phyloP scores from a whole-genome alignment of 2,888 invertebrate genomes.

The Operophtera brumata region DNA sequence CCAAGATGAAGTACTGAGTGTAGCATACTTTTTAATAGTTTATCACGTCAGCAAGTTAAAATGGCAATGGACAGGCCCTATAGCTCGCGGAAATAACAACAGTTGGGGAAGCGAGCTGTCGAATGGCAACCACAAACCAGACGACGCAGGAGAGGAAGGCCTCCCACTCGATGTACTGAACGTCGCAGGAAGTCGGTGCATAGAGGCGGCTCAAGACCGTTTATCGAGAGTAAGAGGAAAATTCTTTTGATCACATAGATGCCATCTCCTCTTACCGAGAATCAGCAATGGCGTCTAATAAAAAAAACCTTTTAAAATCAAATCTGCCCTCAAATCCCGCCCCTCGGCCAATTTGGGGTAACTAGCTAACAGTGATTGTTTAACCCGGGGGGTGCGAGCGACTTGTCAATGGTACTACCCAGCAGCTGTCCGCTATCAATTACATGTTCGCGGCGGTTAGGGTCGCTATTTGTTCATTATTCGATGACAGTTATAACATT shows the following conservation, averaged over 20 bases:
- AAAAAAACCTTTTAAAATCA: slow-evolving; percentile 36
- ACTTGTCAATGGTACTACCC: slow-evolving; percentile 59
- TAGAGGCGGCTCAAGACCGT: too few relatives aligned
- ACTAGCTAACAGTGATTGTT: slow-evolving; percentile 49
- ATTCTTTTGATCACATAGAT: not conserved
- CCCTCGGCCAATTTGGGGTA: slow-evolving; percentile 53
- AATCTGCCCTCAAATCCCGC: slow-evolving; percentile 56
- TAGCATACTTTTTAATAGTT: too few relatives aligned
- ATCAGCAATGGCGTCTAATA: slow-evolving; percentile 21
- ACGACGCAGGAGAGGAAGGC: too few relatives aligned
- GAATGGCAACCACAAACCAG: too few relatives aligned
- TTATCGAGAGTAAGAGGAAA: too few relatives aligned
- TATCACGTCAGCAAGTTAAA: too few relatives aligned
- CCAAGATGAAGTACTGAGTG: too few relatives aligned
- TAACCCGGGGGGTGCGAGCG: slow-evolving; percentile 56
- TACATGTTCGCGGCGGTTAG: slow-evolving; percentile 75
- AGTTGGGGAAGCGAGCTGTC: too few relatives aligned
- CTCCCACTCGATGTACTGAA: too few relatives aligned
- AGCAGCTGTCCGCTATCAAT: slow-evolving; percentile 70
- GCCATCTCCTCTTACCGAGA: not conserved
- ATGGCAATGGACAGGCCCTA: too few relatives aligned
- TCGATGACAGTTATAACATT: slow-evolving; percentile 70
- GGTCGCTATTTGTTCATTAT: slow-evolving; percentile 71
- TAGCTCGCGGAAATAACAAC: too few relatives aligned
- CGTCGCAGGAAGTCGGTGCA: too few relatives aligned